A percentile compares a stretch with the other conserved stretches of the same genome.
These are phyloP conservation scores for Vireo altiloquus DNA, from an alignment of 2,113 vertebrate species.

Conservation along the genomic window DNA sequence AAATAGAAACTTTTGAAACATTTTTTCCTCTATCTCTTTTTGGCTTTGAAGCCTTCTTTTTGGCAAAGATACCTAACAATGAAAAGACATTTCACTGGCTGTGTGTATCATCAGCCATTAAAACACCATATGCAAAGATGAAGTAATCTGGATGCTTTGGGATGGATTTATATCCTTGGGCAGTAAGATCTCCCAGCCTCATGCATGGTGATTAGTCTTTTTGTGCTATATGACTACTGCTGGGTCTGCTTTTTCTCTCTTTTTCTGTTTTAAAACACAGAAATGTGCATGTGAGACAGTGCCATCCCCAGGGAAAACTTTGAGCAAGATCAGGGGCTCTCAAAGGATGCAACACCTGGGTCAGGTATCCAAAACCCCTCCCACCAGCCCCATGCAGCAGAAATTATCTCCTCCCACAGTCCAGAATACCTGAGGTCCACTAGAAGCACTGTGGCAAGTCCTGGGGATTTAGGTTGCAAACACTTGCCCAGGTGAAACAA, in stretches of 20 bases:
- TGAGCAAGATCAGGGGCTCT: background rate
- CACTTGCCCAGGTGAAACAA: background rate
- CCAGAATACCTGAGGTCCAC: background rate
- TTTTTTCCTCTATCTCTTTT: background rate
- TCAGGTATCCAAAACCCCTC: background rate
- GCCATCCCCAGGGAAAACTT: background rate
- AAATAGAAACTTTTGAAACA: background rate
- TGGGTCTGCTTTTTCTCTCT: background rate
- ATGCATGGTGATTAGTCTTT: background rate
- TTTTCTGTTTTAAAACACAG: background rate
- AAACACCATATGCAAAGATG: background rate
- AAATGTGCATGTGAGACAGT: background rate
- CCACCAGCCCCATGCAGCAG: background rate
- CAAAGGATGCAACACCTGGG: rapidly evolving
- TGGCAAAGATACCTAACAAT: background rate
- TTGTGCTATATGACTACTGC: background rate
- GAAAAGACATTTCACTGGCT: background rate
- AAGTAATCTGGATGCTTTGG: background rate
- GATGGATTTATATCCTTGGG: background rate
- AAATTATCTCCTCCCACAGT: background rate
- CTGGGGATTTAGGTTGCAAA: background rate
- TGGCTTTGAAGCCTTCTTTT: background rate
- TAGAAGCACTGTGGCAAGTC: background rate
- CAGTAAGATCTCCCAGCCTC: background rate
- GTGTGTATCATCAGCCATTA: background rate